Evolutionary conservation across 2,888 invertebrate genomes (phyloP), one percentile per base, ranked within the genome.

Genomic region (Nomada fabriciana): DNA sequence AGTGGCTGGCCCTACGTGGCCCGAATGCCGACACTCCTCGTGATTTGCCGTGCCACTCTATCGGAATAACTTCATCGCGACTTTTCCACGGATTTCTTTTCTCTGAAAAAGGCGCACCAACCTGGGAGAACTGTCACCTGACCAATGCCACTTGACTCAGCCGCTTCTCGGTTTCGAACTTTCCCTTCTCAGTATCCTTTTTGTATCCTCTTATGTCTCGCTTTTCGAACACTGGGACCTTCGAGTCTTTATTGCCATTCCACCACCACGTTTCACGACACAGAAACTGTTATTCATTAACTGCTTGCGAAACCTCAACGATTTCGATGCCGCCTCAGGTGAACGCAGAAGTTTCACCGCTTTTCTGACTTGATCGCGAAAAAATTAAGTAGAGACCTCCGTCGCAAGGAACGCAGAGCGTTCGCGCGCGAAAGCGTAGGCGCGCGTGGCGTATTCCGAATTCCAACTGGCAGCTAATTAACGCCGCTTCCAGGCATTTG

Each of bases 401-500:
- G 55, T 23, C 47, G 23, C 5, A 59, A 18, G 29, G 29, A 23
- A 42, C 13, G 1, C n/a, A 5, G 7, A 13, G 18, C 5, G 71
- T 25, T 29, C 15, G 57, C 9, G 18, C 50, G 36, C 53, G 47
- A 47, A 81, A 77, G 75, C 67, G 43, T 59, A 57, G 55, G 55
- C 63, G 73, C 42, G 70, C 73, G 29, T 69, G 29, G 71, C 74
- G 80, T 81, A 76, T 71, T 85, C 73, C 64, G 75, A 69, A 87
- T 87, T 85, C 87, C 86, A 68, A 50, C 77, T 80, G 73, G 84
- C 76, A 82, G 83, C 85, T 90, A 90, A 91, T 91, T 90, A 90
- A 90, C 90, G 84, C 74, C 83, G 79, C 75, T 80, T 72, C 53
- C 67, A 73, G 61, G 82, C 73, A 82, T 84, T 70, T 84, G 80